Conservation (phyloP, 2,797 vertebrate genomes). For the Cryptoprocta ferox region DNA sequence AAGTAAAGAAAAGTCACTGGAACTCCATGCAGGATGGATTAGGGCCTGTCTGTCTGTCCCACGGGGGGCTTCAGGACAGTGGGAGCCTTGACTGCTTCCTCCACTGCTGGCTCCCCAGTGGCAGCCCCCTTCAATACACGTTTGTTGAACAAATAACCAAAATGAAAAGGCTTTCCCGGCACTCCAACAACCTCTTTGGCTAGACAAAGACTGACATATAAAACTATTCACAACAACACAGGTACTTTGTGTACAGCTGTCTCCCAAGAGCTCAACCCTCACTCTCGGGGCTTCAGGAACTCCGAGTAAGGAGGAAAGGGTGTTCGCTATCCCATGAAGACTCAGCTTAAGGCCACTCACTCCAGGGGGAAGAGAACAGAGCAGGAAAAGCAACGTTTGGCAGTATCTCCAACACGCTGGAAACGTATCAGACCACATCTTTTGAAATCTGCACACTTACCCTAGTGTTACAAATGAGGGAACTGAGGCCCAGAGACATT, state of each 20-base stretch:
- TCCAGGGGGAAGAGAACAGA: not conserved
- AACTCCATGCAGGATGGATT: not conserved
- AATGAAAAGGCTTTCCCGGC: slow-evolving; percentile 25
- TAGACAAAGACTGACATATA: not conserved
- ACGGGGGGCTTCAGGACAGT: not conserved
- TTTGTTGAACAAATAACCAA: not conserved
- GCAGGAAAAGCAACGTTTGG: not conserved
- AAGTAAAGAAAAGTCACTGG: too few species aligned
- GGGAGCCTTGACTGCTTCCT: not conserved
- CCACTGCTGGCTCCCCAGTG: not conserved
- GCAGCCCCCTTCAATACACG: not conserved
- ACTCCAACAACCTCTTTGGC: not conserved
- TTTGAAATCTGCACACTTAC: not conserved
- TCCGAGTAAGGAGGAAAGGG: slow-evolving; percentile 20
- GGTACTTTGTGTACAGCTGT: not conserved
- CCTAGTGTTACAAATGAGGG: not conserved
- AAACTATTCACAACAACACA: not conserved
- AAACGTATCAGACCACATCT: not conserved
- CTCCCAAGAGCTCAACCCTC: not conserved
- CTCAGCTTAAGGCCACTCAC: not conserved
- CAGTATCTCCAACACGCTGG: not conserved
- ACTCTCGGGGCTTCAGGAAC: not conserved
- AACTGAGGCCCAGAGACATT: not conserved
- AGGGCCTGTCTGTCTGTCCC: not conserved
- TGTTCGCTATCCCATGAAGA: not conserved